These are phyloP conservation scores for Hydropsyche betteni DNA, from an alignment of 2,888 invertebrate genomes.

Conservation along the genomic window DNA sequence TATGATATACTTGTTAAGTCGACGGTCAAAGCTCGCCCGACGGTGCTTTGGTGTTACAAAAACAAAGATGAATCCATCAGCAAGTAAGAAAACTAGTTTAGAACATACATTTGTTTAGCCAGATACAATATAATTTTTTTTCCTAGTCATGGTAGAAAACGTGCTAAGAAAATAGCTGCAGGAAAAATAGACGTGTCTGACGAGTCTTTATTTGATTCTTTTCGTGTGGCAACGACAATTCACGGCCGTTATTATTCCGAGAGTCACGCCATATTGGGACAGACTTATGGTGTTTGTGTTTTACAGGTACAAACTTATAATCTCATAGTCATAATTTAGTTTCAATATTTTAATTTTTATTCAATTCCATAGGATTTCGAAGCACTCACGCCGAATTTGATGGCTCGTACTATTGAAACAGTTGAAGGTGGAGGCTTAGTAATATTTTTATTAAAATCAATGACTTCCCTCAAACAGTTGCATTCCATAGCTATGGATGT, in stretches of 20 bases:
- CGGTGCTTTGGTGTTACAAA: slow-evolving; percentile 99
- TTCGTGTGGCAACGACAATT: slow-evolving; percentile 94
- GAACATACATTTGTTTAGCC: not conserved
- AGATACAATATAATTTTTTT: not conserved
- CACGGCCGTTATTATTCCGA: slow-evolving; percentile 97
- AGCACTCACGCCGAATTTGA: slow-evolving; percentile 94
- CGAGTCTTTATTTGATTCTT: slow-evolving; percentile 96
- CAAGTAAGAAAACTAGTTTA: slow-evolving; percentile 65
- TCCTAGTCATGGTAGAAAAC: slow-evolving; percentile 87
- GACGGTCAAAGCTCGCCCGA: slow-evolving; percentile 89
- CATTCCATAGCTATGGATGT: slow-evolving; percentile 99
- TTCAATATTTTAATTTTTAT: slow-evolving; percentile 23
- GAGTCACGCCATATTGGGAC: slow-evolving; percentile 96
- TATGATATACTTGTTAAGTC: slow-evolving; percentile 98
- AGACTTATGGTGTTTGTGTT: slow-evolving; percentile 95
- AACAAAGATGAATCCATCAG: slow-evolving; percentile 88
- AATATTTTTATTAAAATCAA: slow-evolving; percentile 83
- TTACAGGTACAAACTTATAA: slow-evolving; percentile 73
- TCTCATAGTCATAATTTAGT: not conserved
- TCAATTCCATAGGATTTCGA: slow-evolving; percentile 84
- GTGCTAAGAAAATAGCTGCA: slow-evolving; percentile 90
- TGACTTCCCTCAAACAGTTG: slow-evolving; percentile 90
- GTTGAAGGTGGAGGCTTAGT: slow-evolving; percentile 97
- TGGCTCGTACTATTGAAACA: slow-evolving; percentile 97
- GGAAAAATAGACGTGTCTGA: slow-evolving; percentile 91